phyloP scores from a whole-genome alignment of 2,113 vertebrate species.

The Charina bottae region DNA sequence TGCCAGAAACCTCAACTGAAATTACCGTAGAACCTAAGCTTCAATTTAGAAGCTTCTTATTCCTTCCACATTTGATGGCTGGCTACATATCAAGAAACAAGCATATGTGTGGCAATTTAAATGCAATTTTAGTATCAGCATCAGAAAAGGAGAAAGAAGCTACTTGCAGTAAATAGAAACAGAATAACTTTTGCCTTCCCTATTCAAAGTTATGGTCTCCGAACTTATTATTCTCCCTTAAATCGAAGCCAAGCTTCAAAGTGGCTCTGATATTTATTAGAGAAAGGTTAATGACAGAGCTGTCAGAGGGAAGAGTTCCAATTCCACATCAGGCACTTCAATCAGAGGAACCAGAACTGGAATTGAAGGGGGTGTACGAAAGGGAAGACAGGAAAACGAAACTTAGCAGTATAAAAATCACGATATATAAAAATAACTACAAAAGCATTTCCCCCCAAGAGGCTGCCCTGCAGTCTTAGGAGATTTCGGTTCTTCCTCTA shows the following conservation, averaged over 20 bases:
- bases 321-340: neutral
- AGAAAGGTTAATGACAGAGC: neutral
- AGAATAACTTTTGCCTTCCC: neutral
- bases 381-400: neutral
- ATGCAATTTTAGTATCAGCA: neutral
- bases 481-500: neutral
- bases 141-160: neutral
- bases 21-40: neutral
- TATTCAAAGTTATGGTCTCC: neutral
- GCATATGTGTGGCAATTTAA: neutral
- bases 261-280: neutral
- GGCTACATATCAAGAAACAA: neutral
- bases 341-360: neutral
- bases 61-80: neutral
- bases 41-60: neutral
- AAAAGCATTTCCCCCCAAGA: neutral
- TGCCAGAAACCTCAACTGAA: neutral
- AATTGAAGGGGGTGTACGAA: neutral
- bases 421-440: neutral
- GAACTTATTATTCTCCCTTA: neutral
- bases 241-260: neutral
- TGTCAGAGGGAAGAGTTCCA: no score
- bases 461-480: neutral
- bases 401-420: neutral
- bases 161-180: neutral